Evolutionary conservation across 2,113 vertebrate genomes (phyloP).

Genomic region (Laticauda colubrina): DNA sequence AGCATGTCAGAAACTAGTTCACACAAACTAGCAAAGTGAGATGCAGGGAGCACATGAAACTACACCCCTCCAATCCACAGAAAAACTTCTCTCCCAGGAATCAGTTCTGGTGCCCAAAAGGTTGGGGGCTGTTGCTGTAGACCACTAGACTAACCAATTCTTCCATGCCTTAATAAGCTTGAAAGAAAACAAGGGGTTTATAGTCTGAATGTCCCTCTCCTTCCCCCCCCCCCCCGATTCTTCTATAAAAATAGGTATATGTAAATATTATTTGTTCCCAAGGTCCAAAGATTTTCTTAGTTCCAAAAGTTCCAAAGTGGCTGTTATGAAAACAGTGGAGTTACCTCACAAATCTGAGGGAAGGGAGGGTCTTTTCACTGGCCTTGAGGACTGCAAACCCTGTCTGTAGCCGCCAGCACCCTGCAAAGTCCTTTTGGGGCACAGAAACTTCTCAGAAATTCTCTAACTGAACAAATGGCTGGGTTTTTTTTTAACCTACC

Average conservation of each 20-base stretch:
- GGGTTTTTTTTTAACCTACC: constrained; percentile 7
- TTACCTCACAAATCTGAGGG: neutral
- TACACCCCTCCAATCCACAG: no score
- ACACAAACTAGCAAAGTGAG: rapidly evolving
- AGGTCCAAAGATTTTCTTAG: neutral
- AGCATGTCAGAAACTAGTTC: no score
- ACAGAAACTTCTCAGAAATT: neutral
- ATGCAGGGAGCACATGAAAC: no score
- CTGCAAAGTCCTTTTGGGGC: neutral
- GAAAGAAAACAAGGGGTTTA: neutral
- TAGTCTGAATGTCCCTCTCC: neutral
- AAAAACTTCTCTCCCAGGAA: no score
- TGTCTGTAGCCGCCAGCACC: neutral
- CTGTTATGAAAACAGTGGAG: neutral
- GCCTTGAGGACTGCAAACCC: neutral
- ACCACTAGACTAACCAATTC: neutral
- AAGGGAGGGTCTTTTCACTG: neutral
- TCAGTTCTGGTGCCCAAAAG: no score
- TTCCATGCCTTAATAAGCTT: neutral
- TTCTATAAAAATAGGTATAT: neutral
- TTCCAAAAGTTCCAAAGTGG: neutral
- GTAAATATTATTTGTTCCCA: neutral
- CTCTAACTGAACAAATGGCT: neutral
- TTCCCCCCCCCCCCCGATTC: neutral
- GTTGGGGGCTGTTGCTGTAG: no score